phyloP scores from a whole-genome alignment of 1,140 invertebrate species.

The Lamellibrachia luymesi region DNA sequence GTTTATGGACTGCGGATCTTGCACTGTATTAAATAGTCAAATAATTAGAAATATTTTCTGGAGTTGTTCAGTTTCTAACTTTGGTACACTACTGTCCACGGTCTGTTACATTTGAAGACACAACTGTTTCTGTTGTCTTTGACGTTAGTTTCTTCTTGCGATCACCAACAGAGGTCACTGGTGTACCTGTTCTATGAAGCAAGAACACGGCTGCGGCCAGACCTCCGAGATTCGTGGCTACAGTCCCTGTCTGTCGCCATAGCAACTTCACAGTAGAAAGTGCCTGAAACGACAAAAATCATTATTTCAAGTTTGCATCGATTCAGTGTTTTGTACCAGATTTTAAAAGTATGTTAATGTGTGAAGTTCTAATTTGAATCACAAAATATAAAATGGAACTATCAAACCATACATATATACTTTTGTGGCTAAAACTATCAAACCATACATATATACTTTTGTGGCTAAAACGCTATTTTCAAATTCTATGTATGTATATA shows the following conservation, averaged over 20 bases:
- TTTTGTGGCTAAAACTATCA: too few relatives aligned
- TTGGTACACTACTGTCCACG: background rate
- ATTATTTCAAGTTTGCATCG: background rate
- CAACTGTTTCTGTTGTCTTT: constrained; percentile 13
- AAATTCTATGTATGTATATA: too few relatives aligned
- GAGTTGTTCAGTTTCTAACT: background rate
- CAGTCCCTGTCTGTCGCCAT: constrained; percentile 40
- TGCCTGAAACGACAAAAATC: constrained; percentile 32
- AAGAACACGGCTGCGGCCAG: constrained; percentile 44
- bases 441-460: too few relatives aligned
- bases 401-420: too few relatives aligned
- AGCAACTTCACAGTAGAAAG: constrained; percentile 35
- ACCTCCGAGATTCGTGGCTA: constrained; percentile 51
- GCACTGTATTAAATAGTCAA: too few relatives aligned
- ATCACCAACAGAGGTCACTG: background rate
- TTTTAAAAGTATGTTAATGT: too few relatives aligned
- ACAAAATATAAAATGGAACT: too few relatives aligned
- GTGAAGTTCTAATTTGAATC: too few relatives aligned
- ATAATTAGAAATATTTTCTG: background rate
- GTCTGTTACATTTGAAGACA: background rate
- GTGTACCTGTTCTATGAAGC: constrained; percentile 38
- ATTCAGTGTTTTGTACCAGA: background rate
- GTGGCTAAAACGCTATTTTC: too few relatives aligned
- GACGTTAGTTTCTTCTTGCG: background rate
- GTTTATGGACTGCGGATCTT: too few relatives aligned